phyloP scores from a whole-genome alignment of 2,797 vertebrate genomes.

The Melanotaenia maccullochi region DNA sequence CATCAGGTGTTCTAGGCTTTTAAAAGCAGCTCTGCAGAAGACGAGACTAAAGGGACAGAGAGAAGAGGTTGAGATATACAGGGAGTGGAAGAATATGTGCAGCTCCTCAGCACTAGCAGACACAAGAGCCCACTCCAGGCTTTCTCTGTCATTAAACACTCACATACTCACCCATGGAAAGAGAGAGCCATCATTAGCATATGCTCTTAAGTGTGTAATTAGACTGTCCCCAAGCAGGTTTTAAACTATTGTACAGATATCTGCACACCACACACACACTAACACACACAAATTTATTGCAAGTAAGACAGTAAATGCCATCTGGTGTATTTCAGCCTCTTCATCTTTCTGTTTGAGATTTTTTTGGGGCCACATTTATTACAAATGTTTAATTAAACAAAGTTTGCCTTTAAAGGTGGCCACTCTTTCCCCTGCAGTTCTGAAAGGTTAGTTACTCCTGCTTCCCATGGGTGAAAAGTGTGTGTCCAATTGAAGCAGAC shows the following conservation, averaged over 20 bases:
- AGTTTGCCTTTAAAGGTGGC: constrained; percentile 44
- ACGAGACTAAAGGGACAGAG: not conserved
- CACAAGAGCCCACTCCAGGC: constrained; percentile 54
- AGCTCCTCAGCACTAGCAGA: constrained; percentile 36
- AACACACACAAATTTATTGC: constrained; percentile 44
- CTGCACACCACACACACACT: constrained; percentile 51
- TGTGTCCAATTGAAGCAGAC: constrained; percentile 51
- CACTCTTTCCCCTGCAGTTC: constrained; percentile 18
- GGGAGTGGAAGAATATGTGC: constrained; percentile 26
- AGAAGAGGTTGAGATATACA: constrained; percentile 23
- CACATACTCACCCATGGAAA: constrained; percentile 51
- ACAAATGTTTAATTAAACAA: constrained; percentile 61
- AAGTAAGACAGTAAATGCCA: constrained; percentile 56
- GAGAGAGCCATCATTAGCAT: constrained; percentile 69
- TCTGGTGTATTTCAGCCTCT: constrained; percentile 45
- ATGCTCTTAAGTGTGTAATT: constrained; percentile 80
- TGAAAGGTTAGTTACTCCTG: constrained; percentile 71
- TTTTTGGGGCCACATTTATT: constrained; percentile 15
- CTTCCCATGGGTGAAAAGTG: constrained; percentile 20
- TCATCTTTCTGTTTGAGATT: constrained; percentile 37
- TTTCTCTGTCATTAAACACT: constrained; percentile 69
- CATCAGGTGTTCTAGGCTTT: constrained; percentile 17
- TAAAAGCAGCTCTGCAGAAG: constrained; percentile 23
- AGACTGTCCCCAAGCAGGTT: constrained; percentile 75
- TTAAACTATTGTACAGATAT: constrained; percentile 71